phyloP scores from a whole-genome alignment of 2,797 vertebrate genomes.

The Clarias platycephalus region DNA sequence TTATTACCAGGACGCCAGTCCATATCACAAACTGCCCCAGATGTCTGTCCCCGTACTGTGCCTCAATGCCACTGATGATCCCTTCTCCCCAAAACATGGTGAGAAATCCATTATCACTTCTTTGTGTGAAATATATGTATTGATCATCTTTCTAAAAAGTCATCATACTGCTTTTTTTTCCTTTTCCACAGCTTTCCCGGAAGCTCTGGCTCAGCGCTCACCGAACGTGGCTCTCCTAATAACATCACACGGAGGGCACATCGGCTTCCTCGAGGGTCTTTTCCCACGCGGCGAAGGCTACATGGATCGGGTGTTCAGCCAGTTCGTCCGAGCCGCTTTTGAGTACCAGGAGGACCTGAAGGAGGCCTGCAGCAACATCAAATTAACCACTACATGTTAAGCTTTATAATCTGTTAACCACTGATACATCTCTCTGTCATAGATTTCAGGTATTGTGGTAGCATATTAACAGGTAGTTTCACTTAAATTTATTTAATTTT shows the following conservation, averaged over 20 bases:
- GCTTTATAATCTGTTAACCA: background rate
- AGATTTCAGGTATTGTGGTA: background rate
- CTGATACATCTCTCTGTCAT: background rate
- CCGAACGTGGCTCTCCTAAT: conserved; percentile 77
- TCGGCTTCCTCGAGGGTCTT: conserved; percentile 82
- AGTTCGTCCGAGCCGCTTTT: conserved; percentile 75
- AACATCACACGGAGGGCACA: conserved; percentile 79
- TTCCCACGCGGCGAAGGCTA: conserved; percentile 73
- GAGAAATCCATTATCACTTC: conserved; percentile 44
- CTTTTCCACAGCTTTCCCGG: conserved; percentile 72
- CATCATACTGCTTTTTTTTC: background rate
- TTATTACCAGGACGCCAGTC: conserved; percentile 79
- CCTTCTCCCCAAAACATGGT: conserved; percentile 78
- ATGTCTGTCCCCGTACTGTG: conserved; percentile 78
- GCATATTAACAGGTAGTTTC: background rate
- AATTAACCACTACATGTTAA: background rate
- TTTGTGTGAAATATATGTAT: background rate
- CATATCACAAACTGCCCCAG: conserved; percentile 68
- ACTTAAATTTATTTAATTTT: background rate
- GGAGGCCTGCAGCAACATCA: conserved; percentile 60
- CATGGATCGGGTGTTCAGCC: conserved; percentile 77
- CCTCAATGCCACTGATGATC: conserved; percentile 83
- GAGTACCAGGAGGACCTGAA: conserved; percentile 70
- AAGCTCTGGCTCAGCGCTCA: conserved; percentile 64
- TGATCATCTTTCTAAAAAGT: background rate